These are phyloP conservation scores for Melanogrammus aeglefinus DNA, from an alignment of 2,797 vertebrate species.

Conservation along the genomic window DNA sequence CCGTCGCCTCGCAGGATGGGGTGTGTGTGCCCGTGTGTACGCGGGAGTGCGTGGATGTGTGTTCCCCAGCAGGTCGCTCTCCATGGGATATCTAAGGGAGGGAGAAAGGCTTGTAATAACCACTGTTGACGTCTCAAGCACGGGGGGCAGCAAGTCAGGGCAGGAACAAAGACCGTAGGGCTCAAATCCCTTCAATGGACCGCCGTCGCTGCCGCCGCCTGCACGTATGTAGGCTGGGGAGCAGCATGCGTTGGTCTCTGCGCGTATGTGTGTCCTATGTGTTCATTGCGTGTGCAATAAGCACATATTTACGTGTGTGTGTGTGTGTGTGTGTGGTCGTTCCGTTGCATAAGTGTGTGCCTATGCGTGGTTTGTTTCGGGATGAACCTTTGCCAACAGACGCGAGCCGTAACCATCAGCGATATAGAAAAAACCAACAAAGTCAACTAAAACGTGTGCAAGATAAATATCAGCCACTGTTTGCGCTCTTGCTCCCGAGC, in stretches of 20 bases:
- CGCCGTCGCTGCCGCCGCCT: constrained; percentile 54
- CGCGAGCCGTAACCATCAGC: not conserved
- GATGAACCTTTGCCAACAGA: not conserved
- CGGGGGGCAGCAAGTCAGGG: constrained; percentile 60
- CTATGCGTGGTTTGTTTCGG: too few relatives aligned
- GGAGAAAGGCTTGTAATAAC: constrained; percentile 61
- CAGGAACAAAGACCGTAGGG: constrained; percentile 25
- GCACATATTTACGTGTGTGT: too few relatives aligned
- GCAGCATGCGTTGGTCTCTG: too few relatives aligned
- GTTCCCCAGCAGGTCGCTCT: constrained; percentile 57
- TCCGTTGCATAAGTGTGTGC: too few relatives aligned
- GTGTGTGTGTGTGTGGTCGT: too few relatives aligned
- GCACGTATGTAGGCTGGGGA: not conserved
- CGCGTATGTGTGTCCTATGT: too few relatives aligned
- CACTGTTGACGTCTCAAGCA: constrained; percentile 63
- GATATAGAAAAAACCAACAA: too few relatives aligned
- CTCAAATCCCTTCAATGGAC: constrained; percentile 27
- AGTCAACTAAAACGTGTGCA: too few relatives aligned
- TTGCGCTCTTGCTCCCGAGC: too few relatives aligned
- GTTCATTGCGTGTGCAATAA: too few relatives aligned
- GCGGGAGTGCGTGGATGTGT: constrained; percentile 22
- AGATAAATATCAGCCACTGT: too few relatives aligned
- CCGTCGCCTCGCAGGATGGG: constrained; percentile 49
- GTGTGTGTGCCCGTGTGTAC: not conserved
- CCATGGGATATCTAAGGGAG: constrained; percentile 50